Conservation (phyloP, 2,113 vertebrate genomes). For the Perccottus glenii region DNA sequence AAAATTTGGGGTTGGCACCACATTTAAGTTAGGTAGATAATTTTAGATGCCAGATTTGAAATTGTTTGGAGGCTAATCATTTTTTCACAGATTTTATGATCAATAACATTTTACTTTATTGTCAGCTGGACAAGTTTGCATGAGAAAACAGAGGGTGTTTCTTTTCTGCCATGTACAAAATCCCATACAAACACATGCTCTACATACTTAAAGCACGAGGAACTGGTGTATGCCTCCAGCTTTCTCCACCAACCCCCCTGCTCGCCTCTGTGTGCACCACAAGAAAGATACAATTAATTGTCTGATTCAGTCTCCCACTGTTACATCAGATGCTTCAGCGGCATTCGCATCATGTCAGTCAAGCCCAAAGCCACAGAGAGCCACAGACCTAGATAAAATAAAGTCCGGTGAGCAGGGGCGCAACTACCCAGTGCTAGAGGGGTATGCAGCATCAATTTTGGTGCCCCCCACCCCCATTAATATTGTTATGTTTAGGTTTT, state of each 20-base stretch:
- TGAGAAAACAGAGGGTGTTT: conserved; percentile 32
- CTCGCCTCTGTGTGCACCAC: conserved; percentile 35
- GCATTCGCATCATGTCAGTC: conserved; percentile 59
- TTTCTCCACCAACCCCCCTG: conserved; percentile 26
- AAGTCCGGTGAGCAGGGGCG: conserved; percentile 16
- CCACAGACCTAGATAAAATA: conserved; percentile 34
- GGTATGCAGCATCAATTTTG: too few relatives aligned
- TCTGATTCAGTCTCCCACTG: conserved; percentile 62
- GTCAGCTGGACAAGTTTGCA: not conserved
- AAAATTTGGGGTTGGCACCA: too few relatives aligned
- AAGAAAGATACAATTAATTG: conserved; percentile 64
- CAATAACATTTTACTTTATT: too few relatives aligned
- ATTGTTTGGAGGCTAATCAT: too few relatives aligned
- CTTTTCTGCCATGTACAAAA: conserved; percentile 33
- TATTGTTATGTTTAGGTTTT: too few relatives aligned
- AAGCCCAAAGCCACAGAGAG: conserved; percentile 43
- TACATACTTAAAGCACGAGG: conserved; percentile 32
- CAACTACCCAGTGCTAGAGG: too few relatives aligned
- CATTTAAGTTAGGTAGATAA: too few relatives aligned
- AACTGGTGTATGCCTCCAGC: conserved; percentile 51
- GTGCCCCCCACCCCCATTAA: too few relatives aligned
- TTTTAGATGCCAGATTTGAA: too few relatives aligned
- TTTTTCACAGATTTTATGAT: too few relatives aligned
- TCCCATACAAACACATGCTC: conserved; percentile 29
- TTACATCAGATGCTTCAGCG: conserved; percentile 55